These are phyloP conservation scores for Dermochelys coriacea DNA, from an alignment of 2,797 vertebrate genomes.

Conservation along the genomic window DNA sequence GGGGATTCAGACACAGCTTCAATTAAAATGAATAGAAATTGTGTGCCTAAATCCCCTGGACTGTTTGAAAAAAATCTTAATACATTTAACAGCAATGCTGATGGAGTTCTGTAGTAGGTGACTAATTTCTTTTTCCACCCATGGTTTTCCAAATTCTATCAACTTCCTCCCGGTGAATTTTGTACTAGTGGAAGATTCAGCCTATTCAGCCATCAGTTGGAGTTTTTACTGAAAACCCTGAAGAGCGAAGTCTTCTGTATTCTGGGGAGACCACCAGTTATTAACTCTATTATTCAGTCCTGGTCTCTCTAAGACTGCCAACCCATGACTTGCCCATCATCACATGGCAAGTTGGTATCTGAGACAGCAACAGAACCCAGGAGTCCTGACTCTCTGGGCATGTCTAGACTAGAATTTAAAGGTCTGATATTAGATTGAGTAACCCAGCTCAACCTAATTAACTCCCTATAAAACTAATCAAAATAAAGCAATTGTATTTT, in stretches of 20 bases:
- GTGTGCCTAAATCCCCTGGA: neutral
- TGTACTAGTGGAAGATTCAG: neutral
- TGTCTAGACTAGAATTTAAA: neutral
- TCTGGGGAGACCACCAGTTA: neutral
- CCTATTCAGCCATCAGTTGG: neutral
- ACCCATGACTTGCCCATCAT: neutral
- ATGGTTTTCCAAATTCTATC: neutral
- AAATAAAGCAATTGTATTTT: neutral
- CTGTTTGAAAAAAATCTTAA: neutral
- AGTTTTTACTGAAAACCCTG: neutral
- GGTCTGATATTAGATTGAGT: neutral
- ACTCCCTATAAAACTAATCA: neutral
- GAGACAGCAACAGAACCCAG: neutral
- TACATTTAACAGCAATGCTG: neutral
- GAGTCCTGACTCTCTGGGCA: neutral
- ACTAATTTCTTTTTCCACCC: neutral
- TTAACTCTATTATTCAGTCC: neutral
- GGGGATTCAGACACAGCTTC: rapidly evolving
- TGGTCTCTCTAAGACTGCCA: neutral
- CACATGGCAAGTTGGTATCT: neutral
- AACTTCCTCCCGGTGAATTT: neutral
- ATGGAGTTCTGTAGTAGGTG: neutral
- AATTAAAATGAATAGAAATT: neutral
- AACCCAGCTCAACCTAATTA: too few relatives aligned
- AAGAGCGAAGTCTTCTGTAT: neutral